Base-by-base conservation (phyloP, 2,797 vertebrate genomes). In the Muraenolepis orangiensis region DNA sequence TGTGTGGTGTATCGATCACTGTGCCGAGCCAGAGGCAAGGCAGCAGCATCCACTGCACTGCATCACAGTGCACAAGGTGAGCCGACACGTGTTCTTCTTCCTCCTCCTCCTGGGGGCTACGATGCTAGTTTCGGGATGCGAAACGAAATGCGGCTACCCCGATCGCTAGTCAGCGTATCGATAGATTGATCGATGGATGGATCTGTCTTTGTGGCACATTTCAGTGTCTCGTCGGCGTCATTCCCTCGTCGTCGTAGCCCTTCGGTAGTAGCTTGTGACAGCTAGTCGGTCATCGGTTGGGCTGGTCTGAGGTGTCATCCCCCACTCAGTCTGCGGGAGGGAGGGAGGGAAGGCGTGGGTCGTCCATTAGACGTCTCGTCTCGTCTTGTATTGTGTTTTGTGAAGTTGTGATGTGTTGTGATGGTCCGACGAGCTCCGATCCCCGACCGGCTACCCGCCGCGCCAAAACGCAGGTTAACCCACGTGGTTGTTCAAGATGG, bases 401-500 rank as follows among this genome's bases (percentile, higher is more conserved):
- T 87, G 84, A 82, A 76, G 72, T 6, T 18, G 61, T 30, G 57
- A 69, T 34, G n/a, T n/a, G n/a, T n/a, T n/a, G n/a, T n/a, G n/a
- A n/a, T n/a, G n/a, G n/a, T n/a, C n/a, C 32, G 32, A 71, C 69
- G 85, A 91, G 87, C 88, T 78, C 86, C 87, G 26, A 7, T 6
- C 11, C 20, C 3, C 18, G 28, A 61, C 72, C 32, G 72, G 57
- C 32, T 28, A 61, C 57, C 20, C 28, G 36, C 34, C 13, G 85
- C 87, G 90, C 87, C 86, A 84, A n/a, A 85, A 78, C n/a, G 85
- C 78, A 57, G 36, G 71, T 71, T 57, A 80, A 89, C 91, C 86
- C 91, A 93, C 91, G 91, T 93, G 92, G 87, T 90, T 32, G 23
- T 36, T 73, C 84, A 80, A 78, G 74, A 82, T 7, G 34, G 82